Base-by-base conservation (phyloP, 2,888 invertebrate species). In the Allygus modestus region DNA sequence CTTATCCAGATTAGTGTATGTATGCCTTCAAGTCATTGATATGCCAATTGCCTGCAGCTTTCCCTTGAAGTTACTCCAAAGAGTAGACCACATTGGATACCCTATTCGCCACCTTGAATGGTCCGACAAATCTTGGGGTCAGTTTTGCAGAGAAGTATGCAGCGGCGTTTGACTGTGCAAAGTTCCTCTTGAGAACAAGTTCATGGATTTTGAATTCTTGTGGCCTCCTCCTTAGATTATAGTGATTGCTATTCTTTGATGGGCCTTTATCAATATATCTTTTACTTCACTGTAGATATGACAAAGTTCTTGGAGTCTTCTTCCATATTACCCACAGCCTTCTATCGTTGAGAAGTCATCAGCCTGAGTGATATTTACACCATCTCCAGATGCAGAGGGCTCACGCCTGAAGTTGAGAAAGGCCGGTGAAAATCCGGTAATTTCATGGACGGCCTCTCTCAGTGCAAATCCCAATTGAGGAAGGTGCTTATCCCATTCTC, bases 91-190 rank as follows among this genome's bases (percentile, higher is more conserved):
- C n/a, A n/a, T n/a, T n/a, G n/a, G n/a, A n/a, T n/a, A n/a, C n/a
- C n/a, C n/a, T n/a, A n/a, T 51, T 43, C 12, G 26, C 58, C 7
- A 84, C 51, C 71, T 23, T 82, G 82, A 73, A 84, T 1, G 84
- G 84, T 26, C 84, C 84, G 11, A 61, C 73, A 69, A 71, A 84
- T 0, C 37, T 65, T 7, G 65, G 81, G 20, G 71, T 43, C 17
- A 84, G 73, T 26, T 84, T 84, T 1, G 33, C 79, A 12, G 84
- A 46, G n/a, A n/a, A n/a, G n/a, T n/a, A n/a, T n/a, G n/a, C n/a
- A n/a, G n/a, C n/a, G n/a, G n/a, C n/a, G n/a, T n/a, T 82, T 41
- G 71, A 82, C 23, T 79, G 79, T 15, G 43, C 79, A 46, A 46
- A 79, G 23, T 79, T 79, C 23, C 79, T 79, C 17, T 79, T 84